Evolutionary conservation across 2,113 vertebrate species (phyloP), one percentile per base, ranked within the genome.

Genomic region (Chaetodon trifascialis): DNA sequence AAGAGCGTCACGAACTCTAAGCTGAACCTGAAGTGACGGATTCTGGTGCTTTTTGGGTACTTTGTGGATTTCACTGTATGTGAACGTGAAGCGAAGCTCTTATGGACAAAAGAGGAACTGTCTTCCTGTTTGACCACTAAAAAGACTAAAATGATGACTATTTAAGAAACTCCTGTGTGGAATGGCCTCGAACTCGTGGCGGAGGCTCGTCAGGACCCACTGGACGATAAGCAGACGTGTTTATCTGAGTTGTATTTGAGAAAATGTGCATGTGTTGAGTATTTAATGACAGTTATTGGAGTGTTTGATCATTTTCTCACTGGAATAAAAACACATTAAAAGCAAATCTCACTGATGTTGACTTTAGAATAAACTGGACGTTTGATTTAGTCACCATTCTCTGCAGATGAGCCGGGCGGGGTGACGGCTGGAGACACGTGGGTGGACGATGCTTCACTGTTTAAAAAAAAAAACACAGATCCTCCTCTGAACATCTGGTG

Each of bases 221-320:
- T 83, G 62, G 62, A 79, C 44, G 54, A 36, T 15, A 46, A 46
- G 46, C 69, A 51, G 16, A 19, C 40, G 9, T 47, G 74, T 74
- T 54, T 42, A 51, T 44, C 42, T 10, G 42, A 44, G 42, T 44
- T 44, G 42, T 44, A 10, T 44, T 11, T 42, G 25, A 75, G 58
- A 64, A 51, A 25, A 19, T 52, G 36, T 84, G 80, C 82, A 86
- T 84, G 47, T 68, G 58, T 65, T 75, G n/a, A 30, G 36, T 79
- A 76, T 87, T 85, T 76, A 82, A 81, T 79, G 34, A 73, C 25
- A 68, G 30, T 66, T 75, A 71, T 59, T 23, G 63, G 17, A 44
- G 42, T 19, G 1, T 76, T 80, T 72, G 49, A 82, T 64, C 19
- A 16, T 40, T 62, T 49, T 63, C 56, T 69, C 68, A 76, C 71